Evolutionary conservation across 2,888 invertebrate genomes (phyloP).

Genomic region (Rutpela maculata): DNA sequence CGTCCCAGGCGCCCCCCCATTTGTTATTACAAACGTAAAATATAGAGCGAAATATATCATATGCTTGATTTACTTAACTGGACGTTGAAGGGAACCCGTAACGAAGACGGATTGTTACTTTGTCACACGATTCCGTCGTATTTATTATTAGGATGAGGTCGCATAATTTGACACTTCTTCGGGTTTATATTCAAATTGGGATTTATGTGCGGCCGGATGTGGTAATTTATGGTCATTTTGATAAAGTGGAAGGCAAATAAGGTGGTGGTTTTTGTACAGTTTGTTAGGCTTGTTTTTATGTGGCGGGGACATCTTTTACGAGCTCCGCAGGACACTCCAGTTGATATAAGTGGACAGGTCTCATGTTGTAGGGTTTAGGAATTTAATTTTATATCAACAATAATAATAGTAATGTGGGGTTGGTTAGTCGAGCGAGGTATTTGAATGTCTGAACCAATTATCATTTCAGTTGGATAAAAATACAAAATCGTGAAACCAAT

Average conservation of each 20-base stretch:
- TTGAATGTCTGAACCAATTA: no score
- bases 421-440: no score
- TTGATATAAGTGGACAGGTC: conserved; percentile 5
- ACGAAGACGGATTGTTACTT: conserved; percentile 21
- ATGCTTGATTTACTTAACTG: conserved; percentile 36
- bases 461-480: no score
- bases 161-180: conserved; percentile 26
- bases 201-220: conserved; percentile 7
- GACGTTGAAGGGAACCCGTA: background rate
- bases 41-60: conserved; percentile 38
- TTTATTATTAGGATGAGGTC: background rate
- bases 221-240: conserved; percentile 32
- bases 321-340: background rate
- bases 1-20: background rate
- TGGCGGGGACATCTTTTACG: background rate
- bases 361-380: background rate
- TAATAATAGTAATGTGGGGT: background rate
- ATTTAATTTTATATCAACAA: conserved; percentile 7
- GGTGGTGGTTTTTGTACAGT: conserved; percentile 7
- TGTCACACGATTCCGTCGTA: conserved; percentile 13
- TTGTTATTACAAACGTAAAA: conserved; percentile 26
- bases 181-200: conserved; percentile 25
- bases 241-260: conserved; percentile 35
- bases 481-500: no score
- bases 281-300: conserved; percentile 24